Evolutionary conservation across 2,797 vertebrate species (phyloP).

Genomic region (Meriones psammophilus): DNA sequence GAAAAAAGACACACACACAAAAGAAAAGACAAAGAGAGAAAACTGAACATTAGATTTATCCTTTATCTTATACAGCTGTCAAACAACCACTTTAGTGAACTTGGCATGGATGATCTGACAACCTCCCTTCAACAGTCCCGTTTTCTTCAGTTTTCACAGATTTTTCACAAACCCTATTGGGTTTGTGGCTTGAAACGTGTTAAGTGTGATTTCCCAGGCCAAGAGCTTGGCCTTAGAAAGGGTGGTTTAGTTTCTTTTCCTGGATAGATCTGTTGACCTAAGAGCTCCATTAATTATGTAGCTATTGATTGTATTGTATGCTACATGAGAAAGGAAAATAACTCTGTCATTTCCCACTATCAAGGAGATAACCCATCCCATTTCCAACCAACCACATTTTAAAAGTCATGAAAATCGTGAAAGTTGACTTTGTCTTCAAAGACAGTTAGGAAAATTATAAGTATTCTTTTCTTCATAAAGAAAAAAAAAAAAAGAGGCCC

Average conservation of each 20-base stretch:
- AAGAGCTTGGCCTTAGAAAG: neutral
- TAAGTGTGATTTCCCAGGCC: neutral
- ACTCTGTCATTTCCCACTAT: neutral
- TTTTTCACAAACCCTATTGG: neutral
- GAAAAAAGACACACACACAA: neutral
- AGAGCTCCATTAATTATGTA: neutral
- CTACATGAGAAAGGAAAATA: neutral
- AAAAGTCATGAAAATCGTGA: neutral
- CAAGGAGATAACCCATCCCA: neutral
- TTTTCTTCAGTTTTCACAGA: neutral
- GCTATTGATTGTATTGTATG: neutral
- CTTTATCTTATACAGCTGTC: neutral
- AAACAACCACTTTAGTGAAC: neutral
- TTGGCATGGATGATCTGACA: neutral
- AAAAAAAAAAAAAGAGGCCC: neutral
- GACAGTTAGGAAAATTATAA: neutral
- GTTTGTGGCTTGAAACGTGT: neutral
- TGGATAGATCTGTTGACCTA: neutral
- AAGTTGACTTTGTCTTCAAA: neutral
- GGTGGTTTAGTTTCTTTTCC: conserved; percentile 1
- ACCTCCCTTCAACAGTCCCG: neutral
- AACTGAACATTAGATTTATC: neutral
- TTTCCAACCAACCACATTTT: neutral
- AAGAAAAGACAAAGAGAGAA: neutral
- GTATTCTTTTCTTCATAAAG: neutral